A percentile compares a stretch with the other conserved stretches of the same genome.
phyloP scores from a whole-genome alignment of 2,797 vertebrate genomes.

The Bradypus variegatus region DNA sequence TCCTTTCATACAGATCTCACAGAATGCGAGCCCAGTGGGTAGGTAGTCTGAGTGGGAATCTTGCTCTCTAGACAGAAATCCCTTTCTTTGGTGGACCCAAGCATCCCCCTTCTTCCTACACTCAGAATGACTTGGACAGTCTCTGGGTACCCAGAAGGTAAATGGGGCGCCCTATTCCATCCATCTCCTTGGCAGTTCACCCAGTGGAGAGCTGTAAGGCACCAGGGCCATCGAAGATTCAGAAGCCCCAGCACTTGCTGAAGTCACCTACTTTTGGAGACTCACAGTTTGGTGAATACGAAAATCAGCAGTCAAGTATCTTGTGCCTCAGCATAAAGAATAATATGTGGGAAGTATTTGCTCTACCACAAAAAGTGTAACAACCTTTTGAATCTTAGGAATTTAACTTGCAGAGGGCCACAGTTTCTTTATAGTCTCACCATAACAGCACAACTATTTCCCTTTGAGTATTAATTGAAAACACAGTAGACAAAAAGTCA shows the following conservation, averaged over 20 bases:
- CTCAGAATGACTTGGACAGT: background rate
- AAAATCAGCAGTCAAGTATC: background rate
- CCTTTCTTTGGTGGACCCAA: background rate
- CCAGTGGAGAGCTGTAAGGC: background rate
- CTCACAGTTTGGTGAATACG: background rate
- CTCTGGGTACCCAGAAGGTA: background rate
- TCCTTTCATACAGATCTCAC: background rate
- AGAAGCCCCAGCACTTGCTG: background rate
- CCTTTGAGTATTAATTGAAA: background rate
- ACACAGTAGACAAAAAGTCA: background rate
- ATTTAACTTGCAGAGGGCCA: background rate
- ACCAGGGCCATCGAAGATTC: background rate
- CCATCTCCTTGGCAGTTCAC: background rate
- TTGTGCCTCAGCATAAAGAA: background rate
- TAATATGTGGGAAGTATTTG: background rate
- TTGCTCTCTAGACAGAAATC: background rate
- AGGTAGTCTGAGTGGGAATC: background rate
- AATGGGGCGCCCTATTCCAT: background rate
- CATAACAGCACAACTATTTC: background rate
- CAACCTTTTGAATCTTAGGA: background rate
- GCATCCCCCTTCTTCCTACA: background rate
- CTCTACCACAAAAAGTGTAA: background rate
- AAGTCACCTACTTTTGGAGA: background rate
- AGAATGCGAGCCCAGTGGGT: background rate
- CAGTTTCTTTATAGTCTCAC: background rate